Percentiles rank a stretch among this genome's conserved stretches.
These are phyloP conservation scores for Spodoptera frugiperda DNA, from an alignment of 1,140 invertebrate species.

Conservation along the genomic window DNA sequence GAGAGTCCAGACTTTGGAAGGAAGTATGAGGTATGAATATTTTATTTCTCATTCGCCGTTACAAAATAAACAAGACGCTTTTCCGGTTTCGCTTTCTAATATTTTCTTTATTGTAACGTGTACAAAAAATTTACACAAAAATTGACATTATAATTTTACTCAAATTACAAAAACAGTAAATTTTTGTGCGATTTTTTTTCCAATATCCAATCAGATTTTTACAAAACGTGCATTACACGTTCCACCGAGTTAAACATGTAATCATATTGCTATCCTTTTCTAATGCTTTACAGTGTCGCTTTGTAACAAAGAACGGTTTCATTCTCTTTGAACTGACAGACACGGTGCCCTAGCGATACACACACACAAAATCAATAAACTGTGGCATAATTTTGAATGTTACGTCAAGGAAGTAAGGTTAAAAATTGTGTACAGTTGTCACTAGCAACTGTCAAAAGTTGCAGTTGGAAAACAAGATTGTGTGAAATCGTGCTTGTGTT, in stretches of 20 bases:
- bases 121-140: too few species aligned
- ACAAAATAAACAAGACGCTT: too few species aligned
- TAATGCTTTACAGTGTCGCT: constrained; percentile 19
- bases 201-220: too few species aligned
- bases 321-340: constrained; percentile 39
- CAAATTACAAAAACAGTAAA: too few species aligned
- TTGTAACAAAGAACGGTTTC: constrained; percentile 32
- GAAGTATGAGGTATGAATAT: constrained; percentile 71
- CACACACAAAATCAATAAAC: constrained; percentile 31
- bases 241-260: too few species aligned
- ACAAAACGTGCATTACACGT: too few species aligned
- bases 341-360: constrained; percentile 7
- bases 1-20: constrained; percentile 82
- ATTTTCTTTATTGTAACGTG: too few species aligned
- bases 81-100: too few species aligned
- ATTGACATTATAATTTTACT: too few species aligned
- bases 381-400: constrained; percentile 26
- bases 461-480: constrained; percentile 53
- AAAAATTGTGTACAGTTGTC: constrained; percentile 30
- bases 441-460: constrained; percentile 42
- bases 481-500: constrained; percentile 55
- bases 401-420: constrained; percentile 29
- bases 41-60: too few species aligned
- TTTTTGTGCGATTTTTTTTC: too few species aligned
- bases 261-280: constrained; percentile 16